phyloP scores from a whole-genome alignment of 2,113 vertebrate species.

The Ellobius talpinus region DNA sequence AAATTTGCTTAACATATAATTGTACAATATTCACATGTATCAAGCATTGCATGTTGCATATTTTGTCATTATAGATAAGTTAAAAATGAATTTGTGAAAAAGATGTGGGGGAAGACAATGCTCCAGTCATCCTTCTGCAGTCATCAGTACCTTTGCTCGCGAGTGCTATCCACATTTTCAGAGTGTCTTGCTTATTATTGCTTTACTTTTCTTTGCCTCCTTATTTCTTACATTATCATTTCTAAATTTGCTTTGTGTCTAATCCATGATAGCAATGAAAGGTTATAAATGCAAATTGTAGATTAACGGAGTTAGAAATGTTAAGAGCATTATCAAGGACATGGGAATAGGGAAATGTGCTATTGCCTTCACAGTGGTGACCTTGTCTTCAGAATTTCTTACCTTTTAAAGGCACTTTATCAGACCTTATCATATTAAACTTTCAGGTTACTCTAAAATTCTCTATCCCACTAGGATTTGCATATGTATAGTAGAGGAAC shows the following conservation, averaged over 20 bases:
- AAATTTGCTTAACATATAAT: background rate
- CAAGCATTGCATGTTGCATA: background rate
- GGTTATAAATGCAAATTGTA: background rate
- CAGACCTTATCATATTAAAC: background rate
- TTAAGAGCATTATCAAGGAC: slow-evolving; percentile 31
- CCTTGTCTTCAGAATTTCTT: background rate
- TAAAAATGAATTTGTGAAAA: background rate
- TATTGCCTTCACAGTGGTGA: background rate
- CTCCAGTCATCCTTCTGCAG: background rate
- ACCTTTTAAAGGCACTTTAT: background rate
- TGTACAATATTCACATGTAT: background rate
- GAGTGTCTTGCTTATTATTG: background rate
- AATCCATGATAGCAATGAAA: slow-evolving; percentile 1
- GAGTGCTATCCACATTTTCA: background rate
- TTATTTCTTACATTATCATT: background rate
- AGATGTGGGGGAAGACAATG: background rate
- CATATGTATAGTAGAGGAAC: background rate
- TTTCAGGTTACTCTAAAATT: background rate
- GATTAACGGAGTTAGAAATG: slow-evolving; percentile 4
- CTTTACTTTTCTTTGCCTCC: background rate
- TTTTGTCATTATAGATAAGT: background rate
- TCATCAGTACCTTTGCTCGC: no score
- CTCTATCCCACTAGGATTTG: background rate
- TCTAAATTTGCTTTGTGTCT: background rate
- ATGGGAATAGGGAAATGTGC: background rate